Evolutionary conservation across 2,797 vertebrate genomes (phyloP).

Genomic region (Margarornis squamiger): DNA sequence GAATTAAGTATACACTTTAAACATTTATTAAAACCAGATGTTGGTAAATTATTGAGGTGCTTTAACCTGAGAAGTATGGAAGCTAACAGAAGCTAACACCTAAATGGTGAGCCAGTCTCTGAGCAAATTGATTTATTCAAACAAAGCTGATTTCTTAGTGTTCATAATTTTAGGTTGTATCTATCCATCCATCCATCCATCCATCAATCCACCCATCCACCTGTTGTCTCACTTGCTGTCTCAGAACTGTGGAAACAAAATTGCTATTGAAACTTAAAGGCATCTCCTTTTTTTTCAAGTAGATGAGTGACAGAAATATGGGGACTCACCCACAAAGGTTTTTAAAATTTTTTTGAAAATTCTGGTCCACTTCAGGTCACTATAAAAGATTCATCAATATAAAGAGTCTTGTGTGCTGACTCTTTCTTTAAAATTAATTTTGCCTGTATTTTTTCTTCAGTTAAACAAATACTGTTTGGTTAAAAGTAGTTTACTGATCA

Average conservation of each 20-base stretch:
- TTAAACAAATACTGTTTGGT: not conserved
- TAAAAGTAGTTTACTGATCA: not conserved
- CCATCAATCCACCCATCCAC: rapidly evolving
- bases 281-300: not conserved
- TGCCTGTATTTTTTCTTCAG: not conserved
- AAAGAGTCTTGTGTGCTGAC: not conserved
- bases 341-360: not conserved
- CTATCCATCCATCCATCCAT: not conserved
- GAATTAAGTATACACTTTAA: not conserved
- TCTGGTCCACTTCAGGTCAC: not conserved
- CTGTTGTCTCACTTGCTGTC: not conserved
- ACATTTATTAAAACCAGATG: not conserved
- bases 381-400: not conserved
- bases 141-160: not conserved
- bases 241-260: not conserved
- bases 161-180: not conserved
- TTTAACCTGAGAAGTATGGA: not conserved
- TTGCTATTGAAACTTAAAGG: not conserved
- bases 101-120: not conserved
- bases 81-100: not conserved
- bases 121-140: not conserved
- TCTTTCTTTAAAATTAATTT: not conserved
- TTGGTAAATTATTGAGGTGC: not conserved
- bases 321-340: rapidly evolving
- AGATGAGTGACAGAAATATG: not conserved